Base-by-base conservation (phyloP, 2,797 vertebrate genomes). In the Varecia variegata region DNA sequence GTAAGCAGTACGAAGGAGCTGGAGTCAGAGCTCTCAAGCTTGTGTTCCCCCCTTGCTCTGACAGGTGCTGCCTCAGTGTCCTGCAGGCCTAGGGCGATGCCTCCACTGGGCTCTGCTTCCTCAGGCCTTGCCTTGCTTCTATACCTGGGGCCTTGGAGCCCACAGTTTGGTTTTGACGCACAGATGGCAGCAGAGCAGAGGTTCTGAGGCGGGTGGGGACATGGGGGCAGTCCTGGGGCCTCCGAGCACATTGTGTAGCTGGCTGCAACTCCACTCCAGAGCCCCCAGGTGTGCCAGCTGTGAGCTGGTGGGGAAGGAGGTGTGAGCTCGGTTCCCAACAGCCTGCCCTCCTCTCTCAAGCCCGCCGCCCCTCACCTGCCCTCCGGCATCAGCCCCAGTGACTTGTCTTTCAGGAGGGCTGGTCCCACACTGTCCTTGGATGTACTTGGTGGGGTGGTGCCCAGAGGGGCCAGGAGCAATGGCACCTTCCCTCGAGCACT, bases 31-130 rank as follows among this genome's bases (percentile, higher is more conserved):
- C 21, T 12, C 50, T 47, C 40, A 23, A 45, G 54, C 38, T 27
- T 5, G 0, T 3, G 32, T 30, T n/a, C 23, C 65, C 11, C 0
- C 7, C 13, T 23, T 4, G 13, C n/a, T 56, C 2, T 68, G 9
- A 3, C 7, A 2, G 11, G 27, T 18, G 27, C 23, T 4, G 1
- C 4, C n/a, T 1, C 35, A 21, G 14, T 11, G 9, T 2, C 35
- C 30, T 54, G 30, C 5, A 32, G 52, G 45, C 38, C 25, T 5
- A 10, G 21, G 1, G 2, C 18, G 54, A 18, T 4, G 2, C 14
- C 27, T 18, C 5, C 76, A 18, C 60, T 45, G 65, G n/a, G 4
- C 18, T 14, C n/a, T 30, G 70, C 8, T 52, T 40, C 27, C 77
- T 54, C 13, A 43, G 54, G 56, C n/a, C 30, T 14, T 15, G 9